Conservation (phyloP, 1,140 invertebrate species). For the Triops cancriformis region DNA sequence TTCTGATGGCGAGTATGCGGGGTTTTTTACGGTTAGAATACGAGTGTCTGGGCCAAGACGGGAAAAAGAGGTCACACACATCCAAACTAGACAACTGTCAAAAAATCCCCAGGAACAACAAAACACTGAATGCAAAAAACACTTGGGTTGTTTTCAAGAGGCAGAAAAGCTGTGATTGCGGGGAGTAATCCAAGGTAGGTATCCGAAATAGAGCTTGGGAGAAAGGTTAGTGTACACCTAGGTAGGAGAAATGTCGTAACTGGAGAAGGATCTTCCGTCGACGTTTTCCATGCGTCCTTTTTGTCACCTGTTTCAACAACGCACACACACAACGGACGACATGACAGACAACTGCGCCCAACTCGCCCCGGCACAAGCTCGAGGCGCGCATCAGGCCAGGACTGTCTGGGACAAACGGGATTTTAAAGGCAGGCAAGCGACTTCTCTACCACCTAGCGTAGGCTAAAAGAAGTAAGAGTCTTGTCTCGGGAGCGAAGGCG, state of each 20-base stretch:
- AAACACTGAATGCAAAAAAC: background rate
- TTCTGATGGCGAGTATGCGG: background rate
- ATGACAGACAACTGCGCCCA: conserved; percentile 8
- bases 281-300: conserved; percentile 11
- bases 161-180: background rate
- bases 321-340: conserved; percentile 3
- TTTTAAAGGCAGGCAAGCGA: background rate
- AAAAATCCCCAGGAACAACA: conserved; percentile 7
- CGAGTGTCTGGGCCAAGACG: background rate
- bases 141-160: background rate
- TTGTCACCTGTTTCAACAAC: background rate
- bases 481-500: too few relatives aligned
- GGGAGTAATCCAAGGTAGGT: background rate
- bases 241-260: background rate
- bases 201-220: background rate
- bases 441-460: background rate
- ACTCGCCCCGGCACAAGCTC: conserved; percentile 7
- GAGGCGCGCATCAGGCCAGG: background rate
- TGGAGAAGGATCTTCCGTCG: background rate
- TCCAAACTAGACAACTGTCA: background rate
- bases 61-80: background rate
- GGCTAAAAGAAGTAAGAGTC: background rate
- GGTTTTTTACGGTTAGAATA: background rate
- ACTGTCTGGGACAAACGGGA: background rate
- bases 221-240: background rate